Percentiles rank a stretch among this genome's conserved stretches.
Conservation (phyloP, 2,797 vertebrate species). For the Acridotheres tristis region DNA sequence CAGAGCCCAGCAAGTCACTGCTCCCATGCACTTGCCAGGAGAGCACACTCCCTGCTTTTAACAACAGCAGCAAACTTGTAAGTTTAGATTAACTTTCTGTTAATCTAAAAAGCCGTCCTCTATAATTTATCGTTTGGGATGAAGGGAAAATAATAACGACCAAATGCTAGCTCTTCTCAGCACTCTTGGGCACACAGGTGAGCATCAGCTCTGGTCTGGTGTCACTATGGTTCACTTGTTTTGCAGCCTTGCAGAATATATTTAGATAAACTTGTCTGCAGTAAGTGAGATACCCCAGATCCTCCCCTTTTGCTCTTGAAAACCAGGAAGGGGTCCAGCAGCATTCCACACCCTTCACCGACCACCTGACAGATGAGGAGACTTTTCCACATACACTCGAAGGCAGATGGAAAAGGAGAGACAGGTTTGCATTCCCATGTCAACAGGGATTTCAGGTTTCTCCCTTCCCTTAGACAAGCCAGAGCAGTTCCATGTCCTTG, state of each 20-base stretch:
- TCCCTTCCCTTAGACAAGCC: not conserved
- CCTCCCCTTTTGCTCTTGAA: not conserved
- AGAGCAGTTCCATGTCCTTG: not conserved
- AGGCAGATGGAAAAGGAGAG: not conserved
- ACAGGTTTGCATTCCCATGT: not conserved
- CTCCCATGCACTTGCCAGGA: not conserved
- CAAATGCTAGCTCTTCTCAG: not conserved
- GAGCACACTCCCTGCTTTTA: not conserved
- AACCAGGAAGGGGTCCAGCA: not conserved
- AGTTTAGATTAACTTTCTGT: not conserved
- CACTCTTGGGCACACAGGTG: rapidly evolving
- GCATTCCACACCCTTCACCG: not conserved
- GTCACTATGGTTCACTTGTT: not conserved
- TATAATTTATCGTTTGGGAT: not conserved
- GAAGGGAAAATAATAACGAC: not conserved
- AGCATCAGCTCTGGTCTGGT: not conserved
- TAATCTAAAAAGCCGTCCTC: not conserved
- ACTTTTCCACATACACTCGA: rapidly evolving
- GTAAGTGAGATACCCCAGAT: not conserved
- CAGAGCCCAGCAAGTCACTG: not conserved
- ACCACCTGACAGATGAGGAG: not conserved
- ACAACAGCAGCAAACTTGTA: not conserved
- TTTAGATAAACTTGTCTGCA: not conserved
- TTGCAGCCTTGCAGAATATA: not conserved
- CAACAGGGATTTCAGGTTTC: not conserved